Conservation (phyloP, 2,797 vertebrate genomes). For the Liasis olivaceus region DNA sequence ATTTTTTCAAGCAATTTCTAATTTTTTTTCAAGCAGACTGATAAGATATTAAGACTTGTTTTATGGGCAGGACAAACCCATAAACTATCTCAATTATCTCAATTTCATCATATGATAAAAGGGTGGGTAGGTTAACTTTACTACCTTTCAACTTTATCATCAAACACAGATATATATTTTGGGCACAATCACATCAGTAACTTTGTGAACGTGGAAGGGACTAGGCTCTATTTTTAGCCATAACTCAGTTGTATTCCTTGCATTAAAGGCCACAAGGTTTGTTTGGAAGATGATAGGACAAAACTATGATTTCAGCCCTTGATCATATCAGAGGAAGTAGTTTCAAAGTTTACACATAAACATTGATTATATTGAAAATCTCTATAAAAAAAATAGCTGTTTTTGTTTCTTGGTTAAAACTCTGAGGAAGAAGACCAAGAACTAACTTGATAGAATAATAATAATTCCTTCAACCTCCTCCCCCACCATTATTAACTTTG, state of each 20-base stretch:
- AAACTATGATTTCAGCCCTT: not conserved
- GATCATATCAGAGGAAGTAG: not conserved
- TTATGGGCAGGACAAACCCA: not conserved
- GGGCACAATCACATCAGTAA: not conserved
- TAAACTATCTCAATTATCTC: not conserved
- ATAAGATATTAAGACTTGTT: not conserved
- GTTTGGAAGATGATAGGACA: not conserved
- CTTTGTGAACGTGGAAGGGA: not conserved
- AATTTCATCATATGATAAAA: not conserved
- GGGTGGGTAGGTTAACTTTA: not conserved
- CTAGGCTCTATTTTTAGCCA: not conserved
- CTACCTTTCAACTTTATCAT: not conserved
- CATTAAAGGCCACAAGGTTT: not conserved
- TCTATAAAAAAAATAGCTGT: not conserved
- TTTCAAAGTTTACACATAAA: not conserved
- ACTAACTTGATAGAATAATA: constrained; percentile 22
- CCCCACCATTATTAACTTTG: constrained; percentile 19
- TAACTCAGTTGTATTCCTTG: not conserved
- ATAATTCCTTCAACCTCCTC: constrained; percentile 7
- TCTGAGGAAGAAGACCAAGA: not conserved
- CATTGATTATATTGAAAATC: not conserved
- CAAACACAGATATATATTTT: not conserved
- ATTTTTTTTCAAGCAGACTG: not conserved
- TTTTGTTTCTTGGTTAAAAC: constrained; percentile 5
- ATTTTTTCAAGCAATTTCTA: not conserved